Evolutionary conservation across 2,113 vertebrate genomes (phyloP), one percentile per base, ranked within the genome.

Genomic region (Peromyscus leucopus): DNA sequence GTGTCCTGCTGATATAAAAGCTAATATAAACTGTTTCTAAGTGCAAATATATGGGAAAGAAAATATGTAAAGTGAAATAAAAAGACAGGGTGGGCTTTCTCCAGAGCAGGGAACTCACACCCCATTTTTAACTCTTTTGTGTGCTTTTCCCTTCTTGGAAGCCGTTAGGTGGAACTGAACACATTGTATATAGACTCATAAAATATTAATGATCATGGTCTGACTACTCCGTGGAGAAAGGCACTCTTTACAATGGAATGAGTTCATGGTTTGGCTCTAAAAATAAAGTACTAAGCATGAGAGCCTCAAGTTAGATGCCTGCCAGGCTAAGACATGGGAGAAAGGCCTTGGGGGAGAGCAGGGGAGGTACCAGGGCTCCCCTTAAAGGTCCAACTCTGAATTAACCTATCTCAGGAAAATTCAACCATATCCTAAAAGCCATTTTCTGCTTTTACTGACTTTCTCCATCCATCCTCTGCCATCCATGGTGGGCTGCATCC

Each of bases 391-490:
- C 15, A 15, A 21, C 26, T 13, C 0, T 12, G 19, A 88, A 3
- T 17, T 16, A 12, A 8, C 57, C 39, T 21, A 16, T 51, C 12
- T 55, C 84, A 39, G 86, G 22, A 57, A 28, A 57, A 31, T 31
- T 1, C 3, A 39, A 46, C 31, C 1, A 0, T 2, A 19, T 31
- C 3, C 61, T 39, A 2, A 13, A 11, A 2, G 19, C 13, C 16
- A 21, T 42, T 11, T 33, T 7, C 4, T 22, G 36, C 7, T 1
- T 5, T 24, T 31, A 5, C 13, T 1, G 13, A 31, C 85, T 72
- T 51, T 71, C 69, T 69, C n/a, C 0, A 31, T 0, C 0, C 0
- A 4, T 1, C 2, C 4, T 46, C 36, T 59, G 28, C 22, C 46
- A 48, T 7, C 72, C 22, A 28, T 21, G n/a, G 57, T 48, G 51